phyloP scores from a whole-genome alignment of 2,888 invertebrate genomes.

The Chaetogeoica ovagalla region DNA sequence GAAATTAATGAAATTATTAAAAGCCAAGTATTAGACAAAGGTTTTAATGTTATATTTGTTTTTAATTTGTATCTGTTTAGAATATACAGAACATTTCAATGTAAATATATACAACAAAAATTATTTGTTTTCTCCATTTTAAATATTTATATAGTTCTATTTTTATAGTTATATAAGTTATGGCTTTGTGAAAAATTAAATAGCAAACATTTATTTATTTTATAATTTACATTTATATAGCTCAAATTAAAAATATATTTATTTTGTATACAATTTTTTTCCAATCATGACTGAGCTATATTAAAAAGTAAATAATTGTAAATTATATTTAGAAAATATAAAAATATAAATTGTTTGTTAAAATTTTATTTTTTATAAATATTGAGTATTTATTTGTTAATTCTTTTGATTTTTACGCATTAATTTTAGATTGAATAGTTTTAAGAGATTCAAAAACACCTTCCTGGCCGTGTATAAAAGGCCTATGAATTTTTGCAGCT shows the following conservation, averaged over 20 bases:
- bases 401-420: neutral
- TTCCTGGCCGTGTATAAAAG: constrained; percentile 30
- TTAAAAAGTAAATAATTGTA: constrained; percentile 5
- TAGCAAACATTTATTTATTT: neutral
- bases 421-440: constrained; percentile 38
- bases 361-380: constrained; percentile 6
- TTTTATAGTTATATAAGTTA: neutral
- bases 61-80: neutral
- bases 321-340: neutral
- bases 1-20: constrained; percentile 81
- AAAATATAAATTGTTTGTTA: constrained; percentile 6
- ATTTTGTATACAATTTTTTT: constrained; percentile 1
- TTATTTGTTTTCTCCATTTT: neutral
- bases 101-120: neutral
- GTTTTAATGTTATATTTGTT: neutral
- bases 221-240: neutral
- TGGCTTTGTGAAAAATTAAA: constrained; percentile 2
- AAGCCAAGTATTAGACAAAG: constrained; percentile 65
- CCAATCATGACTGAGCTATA: constrained; percentile 25
- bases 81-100: neutral
- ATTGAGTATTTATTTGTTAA: neutral
- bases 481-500: constrained; percentile 17
- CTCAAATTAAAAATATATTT: constrained; percentile 8
- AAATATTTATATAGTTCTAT: constrained; percentile 6
- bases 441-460: constrained; percentile 34